Evolutionary conservation across 2,113 vertebrate species (phyloP).

Genomic region (Balaenoptera acutorostrata): DNA sequence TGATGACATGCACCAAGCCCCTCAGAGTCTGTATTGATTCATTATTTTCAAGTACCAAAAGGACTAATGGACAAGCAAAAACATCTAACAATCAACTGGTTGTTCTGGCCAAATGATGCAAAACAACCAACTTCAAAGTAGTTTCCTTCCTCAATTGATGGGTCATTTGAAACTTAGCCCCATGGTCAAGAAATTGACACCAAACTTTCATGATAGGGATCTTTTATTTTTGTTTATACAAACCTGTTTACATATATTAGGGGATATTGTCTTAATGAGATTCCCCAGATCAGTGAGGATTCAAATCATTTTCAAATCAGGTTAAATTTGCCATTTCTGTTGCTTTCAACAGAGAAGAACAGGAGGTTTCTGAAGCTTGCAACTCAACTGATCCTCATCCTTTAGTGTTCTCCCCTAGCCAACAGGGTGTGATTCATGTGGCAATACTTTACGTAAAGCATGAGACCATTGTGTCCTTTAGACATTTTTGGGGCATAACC

Average conservation of each 20-base stretch:
- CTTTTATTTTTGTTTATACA: neutral
- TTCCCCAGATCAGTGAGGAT: neutral
- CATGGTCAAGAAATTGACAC: neutral
- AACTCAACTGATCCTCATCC: slow-evolving; percentile 30
- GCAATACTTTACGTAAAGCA: slow-evolving; percentile 60
- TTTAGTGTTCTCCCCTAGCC: slow-evolving; percentile 15
- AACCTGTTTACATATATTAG: neutral
- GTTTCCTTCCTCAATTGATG: neutral
- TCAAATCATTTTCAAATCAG: slow-evolving; percentile 51
- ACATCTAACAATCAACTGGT: neutral
- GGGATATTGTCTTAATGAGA: neutral
- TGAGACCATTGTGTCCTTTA: neutral
- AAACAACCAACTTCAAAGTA: neutral
- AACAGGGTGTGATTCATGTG: slow-evolving; percentile 43
- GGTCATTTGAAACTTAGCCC: neutral
- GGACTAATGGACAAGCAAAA: neutral
- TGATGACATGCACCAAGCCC: neutral
- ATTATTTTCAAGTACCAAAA: neutral
- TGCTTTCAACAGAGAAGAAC: slow-evolving; percentile 48
- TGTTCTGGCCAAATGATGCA: neutral
- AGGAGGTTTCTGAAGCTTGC: slow-evolving; percentile 55
- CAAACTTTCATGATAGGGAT: neutral
- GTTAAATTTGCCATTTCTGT: slow-evolving; percentile 49
- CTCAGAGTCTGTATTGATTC: neutral
- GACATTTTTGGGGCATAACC: neutral